Percentiles rank a stretch among this genome's conserved stretches.
Evolutionary conservation across 2,113 vertebrate genomes (phyloP).

Genomic region (Apistogramma diplotaenia): DNA sequence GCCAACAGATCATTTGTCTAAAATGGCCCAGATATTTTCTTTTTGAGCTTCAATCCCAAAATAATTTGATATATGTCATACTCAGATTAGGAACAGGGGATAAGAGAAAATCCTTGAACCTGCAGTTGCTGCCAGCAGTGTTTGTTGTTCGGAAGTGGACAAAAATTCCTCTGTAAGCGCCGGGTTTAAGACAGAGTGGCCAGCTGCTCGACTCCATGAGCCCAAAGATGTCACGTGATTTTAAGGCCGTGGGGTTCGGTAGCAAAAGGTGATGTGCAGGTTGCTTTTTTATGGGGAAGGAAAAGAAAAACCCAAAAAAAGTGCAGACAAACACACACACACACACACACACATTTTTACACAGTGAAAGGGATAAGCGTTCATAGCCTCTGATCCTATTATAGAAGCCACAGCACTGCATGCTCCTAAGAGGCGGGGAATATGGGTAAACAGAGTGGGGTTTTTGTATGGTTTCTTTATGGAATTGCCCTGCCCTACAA

Average conservation of each 20-base stretch:
- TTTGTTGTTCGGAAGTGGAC: conserved; percentile 62
- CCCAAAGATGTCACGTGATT: conserved; percentile 19
- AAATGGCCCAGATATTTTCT: conserved; percentile 62
- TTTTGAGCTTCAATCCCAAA: conserved; percentile 57
- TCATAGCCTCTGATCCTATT: conserved; percentile 56
- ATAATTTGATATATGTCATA: conserved; percentile 69
- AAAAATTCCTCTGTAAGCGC: conserved; percentile 46
- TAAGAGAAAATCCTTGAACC: conserved; percentile 64
- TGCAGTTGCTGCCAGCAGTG: conserved; percentile 43
- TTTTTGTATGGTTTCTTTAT: background rate
- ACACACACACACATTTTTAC: background rate
- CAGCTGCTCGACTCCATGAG: conserved; percentile 43
- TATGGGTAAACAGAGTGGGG: conserved; percentile 33
- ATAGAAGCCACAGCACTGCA: conserved; percentile 12
- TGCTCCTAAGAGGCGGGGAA: conserved; percentile 30
- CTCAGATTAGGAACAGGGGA: conserved; percentile 64
- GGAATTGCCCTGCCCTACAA: background rate
- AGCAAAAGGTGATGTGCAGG: conserved; percentile 37
- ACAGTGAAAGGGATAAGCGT: conserved; percentile 35
- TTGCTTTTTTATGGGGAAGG: background rate
- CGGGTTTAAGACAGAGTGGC: conserved; percentile 37
- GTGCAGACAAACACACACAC: background rate
- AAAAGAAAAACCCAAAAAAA: background rate
- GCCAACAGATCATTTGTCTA: conserved; percentile 6
- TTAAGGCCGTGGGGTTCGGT: background rate